A percentile compares a stretch with the other conserved stretches of the same genome.
These are phyloP conservation scores for Chiroxiphia lanceolata DNA, from an alignment of 2,797 vertebrate species.

Conservation along the genomic window DNA sequence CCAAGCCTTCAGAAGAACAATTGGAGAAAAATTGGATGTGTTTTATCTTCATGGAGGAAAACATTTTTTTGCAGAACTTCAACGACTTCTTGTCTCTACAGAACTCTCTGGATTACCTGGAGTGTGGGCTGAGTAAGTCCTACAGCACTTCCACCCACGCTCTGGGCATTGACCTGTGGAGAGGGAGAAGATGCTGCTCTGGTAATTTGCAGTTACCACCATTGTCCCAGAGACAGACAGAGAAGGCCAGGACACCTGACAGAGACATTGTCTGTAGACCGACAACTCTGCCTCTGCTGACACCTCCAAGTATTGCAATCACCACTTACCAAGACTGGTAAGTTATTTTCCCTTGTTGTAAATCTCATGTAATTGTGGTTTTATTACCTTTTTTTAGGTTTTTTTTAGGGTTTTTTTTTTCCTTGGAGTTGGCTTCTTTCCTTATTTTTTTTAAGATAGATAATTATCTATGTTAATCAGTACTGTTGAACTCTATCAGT, in stretches of 20 bases:
- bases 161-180: constrained; percentile 87
- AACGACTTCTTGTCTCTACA: constrained; percentile 45
- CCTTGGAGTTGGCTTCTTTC: fast-evolving
- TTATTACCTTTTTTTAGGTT: fast-evolving
- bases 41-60: neutral
- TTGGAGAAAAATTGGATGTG: too few species aligned
- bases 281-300: constrained; percentile 84
- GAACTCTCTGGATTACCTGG: constrained; percentile 82
- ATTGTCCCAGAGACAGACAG: constrained; percentile 87
- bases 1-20: neutral
- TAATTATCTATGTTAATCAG: neutral
- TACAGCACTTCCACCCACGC: constrained; percentile 82
- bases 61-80: neutral
- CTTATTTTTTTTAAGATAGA: neutral
- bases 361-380: neutral
- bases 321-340: constrained; percentile 90
- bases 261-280: constrained; percentile 84
- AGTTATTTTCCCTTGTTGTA: constrained; percentile 23
- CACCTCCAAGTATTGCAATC: constrained; percentile 90
- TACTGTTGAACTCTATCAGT: fast-evolving
- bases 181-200: constrained; percentile 88
- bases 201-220: constrained; percentile 92
- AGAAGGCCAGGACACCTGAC: constrained; percentile 84
- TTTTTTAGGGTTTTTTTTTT: neutral
- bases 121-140: constrained; percentile 84